phyloP scores from a whole-genome alignment of 2,888 invertebrate genomes.

The Myathropa florea region DNA sequence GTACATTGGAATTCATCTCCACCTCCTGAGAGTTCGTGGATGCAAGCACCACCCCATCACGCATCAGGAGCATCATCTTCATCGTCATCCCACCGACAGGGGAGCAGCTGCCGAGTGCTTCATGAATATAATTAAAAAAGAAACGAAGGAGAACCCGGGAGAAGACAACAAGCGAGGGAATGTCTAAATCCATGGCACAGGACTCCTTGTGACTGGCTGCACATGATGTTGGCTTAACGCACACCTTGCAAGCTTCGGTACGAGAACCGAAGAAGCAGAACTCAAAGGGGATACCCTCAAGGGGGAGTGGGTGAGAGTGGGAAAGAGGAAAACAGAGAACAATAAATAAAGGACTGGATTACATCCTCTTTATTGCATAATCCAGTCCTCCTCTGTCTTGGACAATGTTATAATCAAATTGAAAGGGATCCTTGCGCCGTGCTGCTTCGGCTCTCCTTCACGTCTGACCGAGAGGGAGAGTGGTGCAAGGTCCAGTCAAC shows the following conservation, averaged over 20 bases:
- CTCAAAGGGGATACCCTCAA: neutral
- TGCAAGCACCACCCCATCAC: neutral
- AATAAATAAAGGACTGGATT: slow-evolving; percentile 20
- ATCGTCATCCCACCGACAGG: neutral
- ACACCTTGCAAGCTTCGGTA: neutral
- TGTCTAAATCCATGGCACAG: neutral
- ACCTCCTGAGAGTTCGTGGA: neutral
- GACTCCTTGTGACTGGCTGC: neutral
- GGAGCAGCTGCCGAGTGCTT: slow-evolving; percentile 2
- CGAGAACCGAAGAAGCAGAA: neutral
- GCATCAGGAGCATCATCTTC: slow-evolving; percentile 5
- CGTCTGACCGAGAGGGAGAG: neutral
- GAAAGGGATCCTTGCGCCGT: slow-evolving; percentile 1
- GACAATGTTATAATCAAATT: slow-evolving; percentile 5
- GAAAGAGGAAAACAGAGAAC: neutral
- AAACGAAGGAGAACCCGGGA: neutral
- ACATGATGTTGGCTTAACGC: neutral
- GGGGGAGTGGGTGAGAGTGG: neutral
- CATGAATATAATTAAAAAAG: slow-evolving; percentile 21
- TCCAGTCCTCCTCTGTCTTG: neutral
- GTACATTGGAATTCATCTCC: neutral
- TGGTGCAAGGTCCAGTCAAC: neutral
- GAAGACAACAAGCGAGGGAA: too few relatives aligned
- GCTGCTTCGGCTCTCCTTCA: neutral
- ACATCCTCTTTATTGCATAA: slow-evolving; percentile 33